Base-by-base conservation (phyloP, 2,113 vertebrate genomes). In the Oreocharis arfaki region DNA sequence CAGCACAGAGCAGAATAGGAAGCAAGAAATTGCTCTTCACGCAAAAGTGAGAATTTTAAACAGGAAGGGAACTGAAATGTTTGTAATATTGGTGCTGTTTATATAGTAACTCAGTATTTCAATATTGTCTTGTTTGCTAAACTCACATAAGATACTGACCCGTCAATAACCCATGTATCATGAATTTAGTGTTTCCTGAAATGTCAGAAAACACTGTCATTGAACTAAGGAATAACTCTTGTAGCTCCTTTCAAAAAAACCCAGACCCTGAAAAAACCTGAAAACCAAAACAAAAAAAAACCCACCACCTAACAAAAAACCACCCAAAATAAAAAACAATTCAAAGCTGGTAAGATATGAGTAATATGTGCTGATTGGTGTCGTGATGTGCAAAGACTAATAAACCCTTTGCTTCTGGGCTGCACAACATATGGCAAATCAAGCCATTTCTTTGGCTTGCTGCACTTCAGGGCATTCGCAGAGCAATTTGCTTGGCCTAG, bases 301-400 rank as follows among this genome's bases (percentile, higher is more conserved):
- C 7, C 28, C 7, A 64, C 2, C 2, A 49, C 1, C 4, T 14
- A 55, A 39, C 8, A 37, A 19, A 44, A 74, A 18, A 10, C 0
- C 3, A 5, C 9, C 19, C 23, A 22, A 41, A 22, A 64, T 26
- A 35, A 3, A 35, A 57, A 59, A 20, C 11, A 9, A 3, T 8
- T 7, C 2, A 42, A 41, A 19, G 5, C 5, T 52, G 49, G 10
- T 59, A 75, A 87, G 10, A 49, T 27, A 27, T 46, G 32, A 52
- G 21, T 47, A 46, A 79, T 22, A 8, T 33, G 18, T 57, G 27
- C 22, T 69, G 46, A 35, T 27, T 47, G 12, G 20, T 46, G 14
- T 1, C 1, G 15, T 5, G 1, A 42, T 7, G 16, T 52, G 30
- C 33, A 59, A 63, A 78, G 27, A 22, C 28, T 71, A 63, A 52